Conservation (phyloP, 2,797 vertebrate species). For the Poecilia velifera region DNA sequence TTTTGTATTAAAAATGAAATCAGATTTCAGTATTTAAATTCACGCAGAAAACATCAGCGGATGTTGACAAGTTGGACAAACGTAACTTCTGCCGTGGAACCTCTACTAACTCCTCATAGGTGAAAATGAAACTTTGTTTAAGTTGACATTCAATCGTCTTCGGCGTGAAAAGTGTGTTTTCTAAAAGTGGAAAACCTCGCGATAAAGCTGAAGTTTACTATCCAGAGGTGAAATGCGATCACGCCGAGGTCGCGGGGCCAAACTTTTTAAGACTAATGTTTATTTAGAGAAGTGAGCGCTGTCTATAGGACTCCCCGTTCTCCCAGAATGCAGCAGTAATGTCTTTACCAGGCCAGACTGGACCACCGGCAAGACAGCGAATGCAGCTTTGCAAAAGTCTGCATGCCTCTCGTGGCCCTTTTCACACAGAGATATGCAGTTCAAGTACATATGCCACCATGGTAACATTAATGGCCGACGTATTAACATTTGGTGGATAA, state of each 20-base stretch:
- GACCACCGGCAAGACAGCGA: conserved; percentile 62
- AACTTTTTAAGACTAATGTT: conserved; percentile 99
- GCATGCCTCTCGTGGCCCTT: conserved; percentile 30
- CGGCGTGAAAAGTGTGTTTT: conserved; percentile 76
- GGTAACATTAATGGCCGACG: not conserved
- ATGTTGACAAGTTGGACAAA: conserved; percentile 36
- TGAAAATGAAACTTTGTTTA: conserved; percentile 76
- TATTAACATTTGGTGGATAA: not conserved
- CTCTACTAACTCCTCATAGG: conserved; percentile 39
- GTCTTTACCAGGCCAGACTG: conserved; percentile 86
- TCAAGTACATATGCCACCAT: conserved; percentile 7
- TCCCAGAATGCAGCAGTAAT: conserved; percentile 87
- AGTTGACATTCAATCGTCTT: conserved; percentile 71
- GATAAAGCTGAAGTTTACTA: conserved; percentile 83
- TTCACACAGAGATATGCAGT: conserved; percentile 14
- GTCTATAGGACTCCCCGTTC: conserved; percentile 89
- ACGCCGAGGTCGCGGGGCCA: conserved; percentile 90
- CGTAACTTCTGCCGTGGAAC: conserved; percentile 13
- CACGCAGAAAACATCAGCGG: not conserved
- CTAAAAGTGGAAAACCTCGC: conserved; percentile 69
- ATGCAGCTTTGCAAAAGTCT: not conserved
- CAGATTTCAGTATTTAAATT: not conserved
- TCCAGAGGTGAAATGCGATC: conserved; percentile 90
- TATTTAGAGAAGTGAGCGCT: conserved; percentile 98
- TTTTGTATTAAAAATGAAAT: not conserved